Evolutionary conservation across 2,888 invertebrate species (phyloP), one percentile per base, ranked within the genome.

Genomic region (Acleris sparsana): DNA sequence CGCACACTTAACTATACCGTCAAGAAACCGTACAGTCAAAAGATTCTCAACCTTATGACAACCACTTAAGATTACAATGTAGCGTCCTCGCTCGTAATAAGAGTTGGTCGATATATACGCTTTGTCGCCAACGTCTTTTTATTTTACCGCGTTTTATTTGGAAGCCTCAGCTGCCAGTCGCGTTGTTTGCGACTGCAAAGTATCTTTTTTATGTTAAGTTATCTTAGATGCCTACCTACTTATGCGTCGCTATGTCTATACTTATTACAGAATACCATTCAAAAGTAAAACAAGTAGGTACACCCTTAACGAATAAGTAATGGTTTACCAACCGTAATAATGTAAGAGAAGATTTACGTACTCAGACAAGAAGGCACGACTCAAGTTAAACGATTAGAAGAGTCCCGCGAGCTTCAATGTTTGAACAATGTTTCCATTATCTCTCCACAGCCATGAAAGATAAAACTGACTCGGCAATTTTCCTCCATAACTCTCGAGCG

Each of bases 131-230:
- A 80, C 87, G 85, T 87, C 86, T 89, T 90, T 91, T 92, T 89
- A 90, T 90, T 92, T 89, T 86, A 89, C 89, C 86, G 86, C 82
- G 83, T 90, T 91, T 90, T 90, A 89, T 89, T 89, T 87, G 83
- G 80, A 83, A 87, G 87, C 89, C 65, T 88, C 90, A 91, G 90
- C 89, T 90, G 91, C 85, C 85, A 80, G 82, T 78, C 82, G 83
- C 83, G 87, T 89, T 68, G 62, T 69, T 67, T 69, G 63, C 60
- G 53, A 60, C 57, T 62, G 57, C 56, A 61, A 64, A 64, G 64
- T 60, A 64, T 57, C 49, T 61, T 68, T 61, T 68, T 64, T 64
- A 64, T 66, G 66, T 57, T 61, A 66, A 68, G 33, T 58, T 55
- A 58, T 63, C 63, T 62, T 51, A 58, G 53, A 63, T 60, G 51